Conservation (phyloP, 1,140 invertebrate genomes). For the Sitophilus oryzae region DNA sequence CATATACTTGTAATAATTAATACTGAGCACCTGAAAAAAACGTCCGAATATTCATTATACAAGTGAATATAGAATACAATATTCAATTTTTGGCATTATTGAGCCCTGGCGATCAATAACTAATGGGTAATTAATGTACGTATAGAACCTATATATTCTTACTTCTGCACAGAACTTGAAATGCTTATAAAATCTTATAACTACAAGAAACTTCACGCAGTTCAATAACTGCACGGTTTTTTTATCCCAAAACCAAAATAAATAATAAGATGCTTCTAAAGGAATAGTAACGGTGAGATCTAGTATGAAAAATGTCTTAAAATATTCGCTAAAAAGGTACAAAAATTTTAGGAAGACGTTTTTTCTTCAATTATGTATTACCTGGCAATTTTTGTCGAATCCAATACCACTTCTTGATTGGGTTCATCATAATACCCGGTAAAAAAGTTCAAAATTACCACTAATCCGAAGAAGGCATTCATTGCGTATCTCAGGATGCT, state of each 20-base stretch:
- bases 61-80: no score
- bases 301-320: slow-evolving; percentile 26
- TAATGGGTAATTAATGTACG: no score
- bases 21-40: slow-evolving; percentile 27
- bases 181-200: slow-evolving; percentile 29
- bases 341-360: no score
- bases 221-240: neutral
- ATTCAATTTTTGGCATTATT: no score
- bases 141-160: slow-evolving; percentile 7
- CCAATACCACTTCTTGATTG: slow-evolving; percentile 31
- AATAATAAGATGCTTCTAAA: slow-evolving; percentile 13
- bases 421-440: slow-evolving; percentile 35
- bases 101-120: no score
- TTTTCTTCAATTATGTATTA: no score
- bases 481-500: slow-evolving; percentile 6
- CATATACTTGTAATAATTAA: slow-evolving; percentile 29
- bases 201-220: slow-evolving; percentile 23
- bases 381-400: slow-evolving; percentile 25
- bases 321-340: slow-evolving; percentile 35
- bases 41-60: neutral
- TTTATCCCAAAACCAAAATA: neutral
- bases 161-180: slow-evolving; percentile 29
- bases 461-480: slow-evolving; percentile 26
- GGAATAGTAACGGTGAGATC: slow-evolving; percentile 32
- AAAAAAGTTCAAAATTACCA: slow-evolving; percentile 28